phyloP scores from a whole-genome alignment of 2,797 vertebrate species.

The Buphagus erythrorhynchus region DNA sequence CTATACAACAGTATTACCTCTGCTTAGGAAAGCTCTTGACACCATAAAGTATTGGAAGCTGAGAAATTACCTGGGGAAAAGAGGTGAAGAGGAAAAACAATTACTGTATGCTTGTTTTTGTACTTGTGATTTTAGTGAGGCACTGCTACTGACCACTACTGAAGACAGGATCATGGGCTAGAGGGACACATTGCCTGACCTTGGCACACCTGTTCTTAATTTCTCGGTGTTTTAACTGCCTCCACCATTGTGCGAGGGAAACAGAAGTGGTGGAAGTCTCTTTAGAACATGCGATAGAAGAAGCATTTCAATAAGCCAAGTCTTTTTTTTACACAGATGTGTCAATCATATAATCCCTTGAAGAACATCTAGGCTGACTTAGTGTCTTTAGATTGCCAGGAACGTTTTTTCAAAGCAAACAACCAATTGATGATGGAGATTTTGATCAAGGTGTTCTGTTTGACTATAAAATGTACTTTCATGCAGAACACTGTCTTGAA shows the following conservation, averaged over 20 bases:
- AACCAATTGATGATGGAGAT: not conserved
- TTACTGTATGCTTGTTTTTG: not conserved
- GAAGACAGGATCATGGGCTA: not conserved
- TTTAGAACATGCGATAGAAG: not conserved
- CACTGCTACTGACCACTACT: not conserved
- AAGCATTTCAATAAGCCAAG: not conserved
- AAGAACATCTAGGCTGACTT: not conserved
- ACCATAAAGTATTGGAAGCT: not conserved
- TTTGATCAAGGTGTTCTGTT: not conserved
- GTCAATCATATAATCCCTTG: not conserved
- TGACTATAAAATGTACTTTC: not conserved
- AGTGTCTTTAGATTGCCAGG: not conserved
- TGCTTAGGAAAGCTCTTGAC: not conserved
- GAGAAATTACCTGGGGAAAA: not conserved
- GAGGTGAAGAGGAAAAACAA: not conserved
- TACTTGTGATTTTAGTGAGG: not conserved
- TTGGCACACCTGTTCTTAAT: not conserved
- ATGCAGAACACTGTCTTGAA: not conserved
- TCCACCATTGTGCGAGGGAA: not conserved
- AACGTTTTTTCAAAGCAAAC: not conserved
- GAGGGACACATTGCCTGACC: not conserved
- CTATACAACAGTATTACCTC: not conserved
- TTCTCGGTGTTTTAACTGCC: not conserved
- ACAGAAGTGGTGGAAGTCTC: not conserved
- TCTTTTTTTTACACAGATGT: not conserved